Conservation (phyloP, 2,888 invertebrate species). For the Dysmachus trigonus region DNA sequence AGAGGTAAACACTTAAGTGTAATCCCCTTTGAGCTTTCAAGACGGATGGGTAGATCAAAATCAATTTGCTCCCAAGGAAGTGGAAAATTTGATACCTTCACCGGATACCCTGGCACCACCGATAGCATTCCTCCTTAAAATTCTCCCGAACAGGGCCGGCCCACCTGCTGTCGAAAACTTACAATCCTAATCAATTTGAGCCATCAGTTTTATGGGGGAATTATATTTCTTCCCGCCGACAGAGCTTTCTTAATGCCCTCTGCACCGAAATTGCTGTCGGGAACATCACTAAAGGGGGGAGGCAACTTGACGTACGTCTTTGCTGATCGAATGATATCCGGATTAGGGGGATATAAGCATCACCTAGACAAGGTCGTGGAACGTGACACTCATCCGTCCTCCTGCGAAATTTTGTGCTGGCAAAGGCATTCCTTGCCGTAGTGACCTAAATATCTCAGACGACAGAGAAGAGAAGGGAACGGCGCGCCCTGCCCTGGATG, state of each 20-base stretch:
- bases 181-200: neutral
- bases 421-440: neutral
- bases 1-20: neutral
- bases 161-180: neutral
- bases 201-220: neutral
- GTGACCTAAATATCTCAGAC: neutral
- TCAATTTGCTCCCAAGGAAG: neutral
- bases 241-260: neutral
- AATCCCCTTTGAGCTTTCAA: neutral
- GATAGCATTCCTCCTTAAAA: neutral
- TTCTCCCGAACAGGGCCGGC: neutral
- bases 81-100: neutral
- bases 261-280: neutral
- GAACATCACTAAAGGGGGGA: neutral
- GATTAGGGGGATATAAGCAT: neutral
- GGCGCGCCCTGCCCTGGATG: neutral
- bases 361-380: neutral
- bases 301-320: neutral
- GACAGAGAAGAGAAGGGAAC: neutral
- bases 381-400: neutral
- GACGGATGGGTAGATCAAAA: neutral
- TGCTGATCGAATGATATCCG: neutral
- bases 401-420: neutral
- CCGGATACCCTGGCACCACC: neutral
- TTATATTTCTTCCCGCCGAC: neutral